phyloP scores from a whole-genome alignment of 2,113 vertebrate species.

The Platanista minor region DNA sequence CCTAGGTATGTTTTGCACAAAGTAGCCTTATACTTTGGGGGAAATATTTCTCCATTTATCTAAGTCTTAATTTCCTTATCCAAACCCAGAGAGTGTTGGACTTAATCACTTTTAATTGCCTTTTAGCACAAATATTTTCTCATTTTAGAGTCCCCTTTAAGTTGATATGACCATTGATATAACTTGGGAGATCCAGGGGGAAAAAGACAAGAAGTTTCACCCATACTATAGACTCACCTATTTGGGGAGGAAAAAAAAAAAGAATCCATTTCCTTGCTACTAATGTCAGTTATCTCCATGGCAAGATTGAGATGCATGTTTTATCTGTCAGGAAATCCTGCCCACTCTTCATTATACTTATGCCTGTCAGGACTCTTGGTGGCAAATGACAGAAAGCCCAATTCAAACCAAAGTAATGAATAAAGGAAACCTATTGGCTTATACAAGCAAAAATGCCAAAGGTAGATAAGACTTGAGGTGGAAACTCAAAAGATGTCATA shows the following conservation, averaged over 20 bases:
- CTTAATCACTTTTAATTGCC: neutral
- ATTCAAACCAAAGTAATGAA: neutral
- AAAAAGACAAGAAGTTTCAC: neutral
- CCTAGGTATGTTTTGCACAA: neutral
- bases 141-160: neutral
- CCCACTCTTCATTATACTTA: neutral
- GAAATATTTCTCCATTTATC: neutral
- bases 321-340: neutral
- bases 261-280: neutral
- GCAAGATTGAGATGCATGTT: neutral
- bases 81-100: neutral
- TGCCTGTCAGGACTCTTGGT: neutral
- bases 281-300: neutral
- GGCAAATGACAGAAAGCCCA: neutral
- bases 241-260: neutral
- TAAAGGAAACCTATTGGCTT: neutral
- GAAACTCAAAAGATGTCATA: neutral
- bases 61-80: neutral
- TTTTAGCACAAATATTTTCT: neutral
- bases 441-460: neutral
- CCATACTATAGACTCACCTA: neutral
- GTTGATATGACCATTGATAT: neutral
- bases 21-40: neutral
- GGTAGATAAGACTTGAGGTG: neutral
- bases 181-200: neutral